These are phyloP conservation scores for Sminthopsis crassicaudata DNA, from an alignment of 2,113 vertebrate species.

Conservation along the genomic window DNA sequence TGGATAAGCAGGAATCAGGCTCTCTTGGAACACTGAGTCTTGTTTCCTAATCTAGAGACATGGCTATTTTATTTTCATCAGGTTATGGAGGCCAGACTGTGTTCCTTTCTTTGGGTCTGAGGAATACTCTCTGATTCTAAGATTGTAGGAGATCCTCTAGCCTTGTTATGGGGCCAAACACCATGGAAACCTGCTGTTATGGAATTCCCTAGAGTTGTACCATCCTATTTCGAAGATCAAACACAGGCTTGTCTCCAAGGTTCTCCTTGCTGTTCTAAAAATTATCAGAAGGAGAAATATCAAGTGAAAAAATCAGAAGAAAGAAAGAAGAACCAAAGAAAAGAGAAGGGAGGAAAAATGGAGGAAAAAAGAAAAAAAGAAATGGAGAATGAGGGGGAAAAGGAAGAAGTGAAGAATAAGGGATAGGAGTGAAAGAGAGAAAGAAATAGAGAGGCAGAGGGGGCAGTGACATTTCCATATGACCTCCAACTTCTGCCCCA, in stretches of 20 bases:
- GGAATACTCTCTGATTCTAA: background rate
- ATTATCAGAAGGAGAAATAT: background rate
- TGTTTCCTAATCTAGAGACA: background rate
- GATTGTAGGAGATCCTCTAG: constrained; percentile 30
- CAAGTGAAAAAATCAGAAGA: constrained; percentile 14
- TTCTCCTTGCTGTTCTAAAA: constrained; percentile 19
- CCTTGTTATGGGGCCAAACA: constrained; percentile 58
- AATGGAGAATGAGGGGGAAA: background rate
- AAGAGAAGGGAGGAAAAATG: background rate
- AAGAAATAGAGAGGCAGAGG: background rate
- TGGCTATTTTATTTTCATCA: background rate
- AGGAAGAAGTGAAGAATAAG: no score
- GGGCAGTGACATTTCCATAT: background rate
- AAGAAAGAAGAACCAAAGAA: background rate
- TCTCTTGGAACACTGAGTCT: background rate
- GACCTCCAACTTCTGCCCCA: constrained; percentile 35
- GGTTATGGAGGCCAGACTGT: no score
- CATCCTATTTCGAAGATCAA: constrained; percentile 64
- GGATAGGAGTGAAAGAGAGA: background rate
- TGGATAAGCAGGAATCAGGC: background rate
- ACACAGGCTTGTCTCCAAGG: constrained; percentile 57
- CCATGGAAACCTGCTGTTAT: constrained; percentile 77
- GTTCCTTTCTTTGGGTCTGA: background rate
- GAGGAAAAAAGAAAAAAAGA: no score
- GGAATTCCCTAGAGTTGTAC: constrained; percentile 51